Evolutionary conservation across 2,888 invertebrate genomes (phyloP).

Genomic region (Stegophylla sp.): DNA sequence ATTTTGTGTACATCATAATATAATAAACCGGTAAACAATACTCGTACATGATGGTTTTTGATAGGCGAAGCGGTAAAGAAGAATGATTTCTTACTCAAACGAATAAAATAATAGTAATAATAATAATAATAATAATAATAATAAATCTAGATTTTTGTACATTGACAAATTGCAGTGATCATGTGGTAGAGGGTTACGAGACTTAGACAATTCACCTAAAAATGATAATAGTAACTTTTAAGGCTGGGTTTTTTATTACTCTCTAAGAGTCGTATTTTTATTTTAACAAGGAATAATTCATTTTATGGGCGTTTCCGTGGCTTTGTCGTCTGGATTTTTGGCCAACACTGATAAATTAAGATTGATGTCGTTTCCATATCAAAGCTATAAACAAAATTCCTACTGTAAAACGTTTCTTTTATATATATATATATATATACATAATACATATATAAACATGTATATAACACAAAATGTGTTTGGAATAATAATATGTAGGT

Average conservation of each 20-base stretch:
- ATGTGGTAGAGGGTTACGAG: neutral
- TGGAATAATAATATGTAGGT: neutral
- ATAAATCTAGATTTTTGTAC: constrained; percentile 12
- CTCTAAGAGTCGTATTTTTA: neutral
- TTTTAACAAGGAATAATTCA: constrained; percentile 34
- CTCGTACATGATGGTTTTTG: neutral
- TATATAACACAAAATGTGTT: constrained; percentile 14
- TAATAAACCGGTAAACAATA: neutral
- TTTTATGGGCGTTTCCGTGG: constrained; percentile 34
- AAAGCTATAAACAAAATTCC: constrained; percentile 42
- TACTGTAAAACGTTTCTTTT: neutral
- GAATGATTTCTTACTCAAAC: neutral
- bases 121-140: neutral
- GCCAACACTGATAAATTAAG: constrained; percentile 52
- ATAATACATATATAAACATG: too few relatives aligned
- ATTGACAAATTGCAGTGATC: constrained; percentile 14
- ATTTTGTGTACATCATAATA: too few relatives aligned
- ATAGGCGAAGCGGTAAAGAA: neutral
- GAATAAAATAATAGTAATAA: constrained; percentile 4
- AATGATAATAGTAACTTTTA: constrained; percentile 28
- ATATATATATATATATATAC: too few relatives aligned
- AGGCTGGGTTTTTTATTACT: constrained; percentile 22
- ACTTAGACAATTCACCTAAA: constrained; percentile 12
- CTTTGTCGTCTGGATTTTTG: constrained; percentile 42
- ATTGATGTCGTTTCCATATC: constrained; percentile 43